phyloP scores from a whole-genome alignment of 1,140 invertebrate species.

The Palaemon carinicauda region DNA sequence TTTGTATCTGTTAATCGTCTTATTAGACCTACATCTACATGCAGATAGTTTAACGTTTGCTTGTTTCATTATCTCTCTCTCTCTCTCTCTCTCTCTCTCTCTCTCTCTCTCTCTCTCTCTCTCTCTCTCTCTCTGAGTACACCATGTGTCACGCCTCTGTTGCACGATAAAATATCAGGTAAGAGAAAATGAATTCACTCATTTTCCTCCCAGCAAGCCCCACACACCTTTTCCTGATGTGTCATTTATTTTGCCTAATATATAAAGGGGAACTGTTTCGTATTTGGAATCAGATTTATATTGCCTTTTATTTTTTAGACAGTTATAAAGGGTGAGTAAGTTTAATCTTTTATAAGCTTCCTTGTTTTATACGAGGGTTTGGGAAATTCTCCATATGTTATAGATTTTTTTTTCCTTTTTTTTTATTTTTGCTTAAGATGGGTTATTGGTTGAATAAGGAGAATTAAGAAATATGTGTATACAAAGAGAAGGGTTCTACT shows the following conservation, averaged over 20 bases:
- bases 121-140: constrained; percentile 7
- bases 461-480: too few species aligned
- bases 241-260: not conserved
- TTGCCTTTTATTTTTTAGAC: too few species aligned
- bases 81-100: not conserved
- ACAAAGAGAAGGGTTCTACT: too few species aligned
- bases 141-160: not conserved
- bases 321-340: too few species aligned
- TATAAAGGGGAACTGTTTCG: not conserved
- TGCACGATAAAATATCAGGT: not conserved
- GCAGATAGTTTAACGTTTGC: not conserved
- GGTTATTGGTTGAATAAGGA: too few species aligned
- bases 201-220: not conserved
- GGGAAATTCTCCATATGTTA: too few species aligned
- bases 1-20: too few species aligned
- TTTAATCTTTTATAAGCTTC: too few species aligned
- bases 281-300: too few species aligned
- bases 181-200: not conserved
- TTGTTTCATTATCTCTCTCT: not conserved
- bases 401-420: too few species aligned
- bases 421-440: too few species aligned
- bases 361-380: too few species aligned
- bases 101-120: constrained; percentile 5
- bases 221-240: not conserved
- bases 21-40: not conserved